Evolutionary conservation across 2,888 invertebrate genomes (phyloP), one percentile per base, ranked within the genome.

Genomic region (Globia sparganii): DNA sequence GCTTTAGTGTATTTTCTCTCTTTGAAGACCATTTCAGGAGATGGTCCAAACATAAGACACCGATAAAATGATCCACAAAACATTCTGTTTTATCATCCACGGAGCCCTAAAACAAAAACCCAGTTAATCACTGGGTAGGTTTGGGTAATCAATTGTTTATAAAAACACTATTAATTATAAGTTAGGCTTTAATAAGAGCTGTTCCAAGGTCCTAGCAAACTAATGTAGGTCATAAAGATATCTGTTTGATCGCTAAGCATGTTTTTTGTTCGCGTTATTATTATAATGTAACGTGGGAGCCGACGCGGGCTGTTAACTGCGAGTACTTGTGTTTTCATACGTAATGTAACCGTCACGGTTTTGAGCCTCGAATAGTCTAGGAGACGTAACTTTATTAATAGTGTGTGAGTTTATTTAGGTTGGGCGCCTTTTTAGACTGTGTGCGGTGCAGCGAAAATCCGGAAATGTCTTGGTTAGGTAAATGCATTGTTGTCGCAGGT

Each of bases 181-280:
- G 75, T 78, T 79, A 75, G 49, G 65, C 11, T 77, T 78, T 85
- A 85, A 77, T 87, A 71, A 80, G 78, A 81, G 80, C 74, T 78
- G 73, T 77, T 86, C 84, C 87, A 92, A 91, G 93, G 93, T 89
- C 89, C 87, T 75, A 80, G 74, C 87, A 78, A 84, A 88, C 72
- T 88, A 89, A 92, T 91, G 88, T 92, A 91, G 93, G 93, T 91
- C 92, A 91, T 87, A 88, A 88, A 88, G 88, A 87, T 86, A 89
- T 87, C 87, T 84, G 43, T 72, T 80, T 75, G 85, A 87, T 87
- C 84, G 72, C 78, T 49, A 75, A 66, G 84, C 86, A 85, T 89
- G 85, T 88, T 90, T 92, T 93, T 93, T 91, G 90, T 90, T 83
- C 62, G 77, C 58, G 81, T 86, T 79, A 81, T 78, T 86, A 87